phyloP scores from a whole-genome alignment of 1,140 invertebrate species.

The Cylas formicarius region DNA sequence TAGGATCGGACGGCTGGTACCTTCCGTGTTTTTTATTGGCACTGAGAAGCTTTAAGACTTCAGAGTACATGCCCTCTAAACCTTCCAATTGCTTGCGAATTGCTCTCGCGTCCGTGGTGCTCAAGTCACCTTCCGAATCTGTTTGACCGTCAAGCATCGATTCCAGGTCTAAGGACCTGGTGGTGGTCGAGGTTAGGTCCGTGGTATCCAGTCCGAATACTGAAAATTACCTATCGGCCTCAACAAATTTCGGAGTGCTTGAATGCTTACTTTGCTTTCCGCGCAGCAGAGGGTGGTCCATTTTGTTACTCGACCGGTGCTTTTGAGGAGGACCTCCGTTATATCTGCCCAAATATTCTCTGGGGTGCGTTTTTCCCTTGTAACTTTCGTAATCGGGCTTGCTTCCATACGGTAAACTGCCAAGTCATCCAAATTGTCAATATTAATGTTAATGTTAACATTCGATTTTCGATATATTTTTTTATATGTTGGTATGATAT shows the following conservation, averaged over 20 bases:
- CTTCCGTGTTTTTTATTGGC: slow-evolving; percentile 50
- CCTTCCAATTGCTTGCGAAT: slow-evolving; percentile 78
- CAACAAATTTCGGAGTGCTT: not conserved
- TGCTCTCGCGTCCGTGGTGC: slow-evolving; percentile 67
- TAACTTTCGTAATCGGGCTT: slow-evolving; percentile 49
- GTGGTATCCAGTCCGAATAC: slow-evolving; percentile 65
- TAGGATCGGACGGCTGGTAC: slow-evolving; percentile 54
- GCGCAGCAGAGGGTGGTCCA: slow-evolving; percentile 35
- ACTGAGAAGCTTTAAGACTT: slow-evolving; percentile 68
- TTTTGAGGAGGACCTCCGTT: slow-evolving; percentile 25
- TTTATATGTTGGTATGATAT: too few species aligned
- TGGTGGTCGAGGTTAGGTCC: slow-evolving; percentile 72
- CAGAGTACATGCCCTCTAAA: slow-evolving; percentile 77
- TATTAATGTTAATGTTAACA: too few species aligned
- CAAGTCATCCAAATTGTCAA: too few species aligned
- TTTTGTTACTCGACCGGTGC: slow-evolving; percentile 33
- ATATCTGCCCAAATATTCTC: slow-evolving; percentile 18
- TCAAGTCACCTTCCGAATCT: slow-evolving; percentile 66
- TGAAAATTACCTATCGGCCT: too few species aligned
- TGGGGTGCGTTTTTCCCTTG: slow-evolving; percentile 35
- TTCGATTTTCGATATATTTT: too few species aligned
- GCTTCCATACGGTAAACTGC: slow-evolving; percentile 51
- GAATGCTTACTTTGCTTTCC: slow-evolving; percentile 39
- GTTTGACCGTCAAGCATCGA: slow-evolving; percentile 66
- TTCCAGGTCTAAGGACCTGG: slow-evolving; percentile 66